These are phyloP conservation scores for Neoniphon sammara DNA, from an alignment of 2,797 vertebrate species.

Conservation along the genomic window DNA sequence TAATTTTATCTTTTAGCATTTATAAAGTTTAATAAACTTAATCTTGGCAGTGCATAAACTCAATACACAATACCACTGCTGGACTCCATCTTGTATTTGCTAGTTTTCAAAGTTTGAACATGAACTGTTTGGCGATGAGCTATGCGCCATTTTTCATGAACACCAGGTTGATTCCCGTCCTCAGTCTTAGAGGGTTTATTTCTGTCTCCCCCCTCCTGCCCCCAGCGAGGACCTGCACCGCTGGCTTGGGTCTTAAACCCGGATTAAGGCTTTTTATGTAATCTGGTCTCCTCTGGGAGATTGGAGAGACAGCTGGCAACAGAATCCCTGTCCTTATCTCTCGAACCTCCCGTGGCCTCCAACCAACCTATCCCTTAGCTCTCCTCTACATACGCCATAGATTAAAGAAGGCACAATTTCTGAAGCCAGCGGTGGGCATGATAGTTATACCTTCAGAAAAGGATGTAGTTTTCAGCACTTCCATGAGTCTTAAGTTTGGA, in stretches of 20 bases:
- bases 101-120: neutral
- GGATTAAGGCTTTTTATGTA: slow-evolving; percentile 85
- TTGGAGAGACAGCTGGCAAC: slow-evolving; percentile 84
- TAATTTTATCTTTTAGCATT: too few species aligned
- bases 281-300: slow-evolving; percentile 83
- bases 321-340: slow-evolving; percentile 78
- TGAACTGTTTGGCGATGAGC: neutral
- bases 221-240: slow-evolving; percentile 68
- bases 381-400: slow-evolving; percentile 45
- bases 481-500: neutral
- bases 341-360: slow-evolving; percentile 66
- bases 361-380: slow-evolving; percentile 44
- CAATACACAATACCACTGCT: too few species aligned
- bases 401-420: slow-evolving; percentile 52
- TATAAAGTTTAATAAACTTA: too few species aligned
- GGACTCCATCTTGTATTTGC: too few species aligned
- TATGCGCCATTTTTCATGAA: slow-evolving; percentile 6
- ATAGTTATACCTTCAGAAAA: neutral
- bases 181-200: slow-evolving; percentile 60
- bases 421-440: slow-evolving; percentile 11
- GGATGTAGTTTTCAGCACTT: neutral
- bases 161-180: slow-evolving; percentile 12
- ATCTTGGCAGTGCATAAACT: too few species aligned
- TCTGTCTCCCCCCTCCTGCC: slow-evolving; percentile 27
- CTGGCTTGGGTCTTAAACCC: slow-evolving; percentile 79